A percentile compares a stretch with the other conserved stretches of the same genome.
phyloP scores from a whole-genome alignment of 2,888 invertebrate genomes.

The Dascillus cervinus region DNA sequence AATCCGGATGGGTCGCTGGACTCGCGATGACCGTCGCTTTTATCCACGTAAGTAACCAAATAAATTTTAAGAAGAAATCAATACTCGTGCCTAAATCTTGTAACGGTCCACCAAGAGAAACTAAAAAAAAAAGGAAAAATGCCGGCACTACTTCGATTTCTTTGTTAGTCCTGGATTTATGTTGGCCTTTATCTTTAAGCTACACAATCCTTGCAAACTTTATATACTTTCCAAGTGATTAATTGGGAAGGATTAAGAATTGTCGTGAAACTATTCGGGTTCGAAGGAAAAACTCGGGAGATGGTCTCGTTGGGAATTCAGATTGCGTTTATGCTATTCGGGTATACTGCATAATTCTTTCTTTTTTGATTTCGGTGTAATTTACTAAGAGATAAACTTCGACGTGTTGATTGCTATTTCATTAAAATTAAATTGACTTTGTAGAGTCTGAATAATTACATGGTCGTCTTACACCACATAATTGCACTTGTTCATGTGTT shows the following conservation, averaged over 20 bases:
- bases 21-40: constrained; percentile 68
- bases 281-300: too few species aligned
- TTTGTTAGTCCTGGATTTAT: constrained; percentile 33
- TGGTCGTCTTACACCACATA: too few species aligned
- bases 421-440: too few species aligned
- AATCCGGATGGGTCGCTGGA: constrained; percentile 76
- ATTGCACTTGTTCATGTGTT: too few species aligned
- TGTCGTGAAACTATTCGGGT: constrained; percentile 27
- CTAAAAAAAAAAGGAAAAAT: constrained; percentile 13
- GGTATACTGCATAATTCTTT: constrained; percentile 12
- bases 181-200: constrained; percentile 32
- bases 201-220: constrained; percentile 32
- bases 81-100: neutral
- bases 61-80: neutral
- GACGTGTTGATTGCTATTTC: too few species aligned
- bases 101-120: constrained; percentile 6
- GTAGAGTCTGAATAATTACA: too few species aligned
- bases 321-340: constrained; percentile 18
- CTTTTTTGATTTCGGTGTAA: too few species aligned
- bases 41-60: constrained; percentile 59
- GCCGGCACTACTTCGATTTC: constrained; percentile 23
- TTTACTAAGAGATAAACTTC: too few species aligned
- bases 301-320: constrained; percentile 16
- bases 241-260: constrained; percentile 35
- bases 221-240: constrained; percentile 34